phyloP scores from a whole-genome alignment of 2,797 vertebrate genomes.

The Neosilurus hyrtlii region DNA sequence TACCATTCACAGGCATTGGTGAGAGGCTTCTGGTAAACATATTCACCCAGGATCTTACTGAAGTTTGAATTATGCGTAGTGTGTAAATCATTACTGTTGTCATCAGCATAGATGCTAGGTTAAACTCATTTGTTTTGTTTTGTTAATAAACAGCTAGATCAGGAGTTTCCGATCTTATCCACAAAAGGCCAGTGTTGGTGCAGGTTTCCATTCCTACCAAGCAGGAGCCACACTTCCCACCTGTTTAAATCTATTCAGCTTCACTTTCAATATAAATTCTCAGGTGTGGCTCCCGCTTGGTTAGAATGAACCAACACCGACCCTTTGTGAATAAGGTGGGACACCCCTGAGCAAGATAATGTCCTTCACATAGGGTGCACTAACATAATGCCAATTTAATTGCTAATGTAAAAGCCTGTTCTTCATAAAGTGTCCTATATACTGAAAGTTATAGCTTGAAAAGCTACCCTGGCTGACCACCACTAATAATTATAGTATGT shows the following conservation, averaged over 20 bases:
- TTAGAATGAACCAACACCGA: too few species aligned
- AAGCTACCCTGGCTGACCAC: neutral
- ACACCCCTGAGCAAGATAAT: too few species aligned
- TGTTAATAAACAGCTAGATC: neutral
- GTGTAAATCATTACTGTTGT: neutral
- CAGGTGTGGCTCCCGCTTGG: too few species aligned
- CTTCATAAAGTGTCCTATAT: neutral
- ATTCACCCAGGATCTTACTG: neutral
- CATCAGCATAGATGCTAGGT: neutral
- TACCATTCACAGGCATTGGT: neutral
- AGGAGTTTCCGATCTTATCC: too few species aligned
- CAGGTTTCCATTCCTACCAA: too few species aligned
- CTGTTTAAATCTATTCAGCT: too few species aligned
- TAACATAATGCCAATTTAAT: neutral
- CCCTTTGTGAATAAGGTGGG: too few species aligned
- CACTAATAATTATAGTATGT: neutral
- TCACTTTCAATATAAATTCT: too few species aligned
- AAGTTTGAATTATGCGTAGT: too few species aligned
- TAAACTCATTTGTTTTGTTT: neutral
- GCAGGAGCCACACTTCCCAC: too few species aligned
- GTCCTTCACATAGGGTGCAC: too few species aligned
- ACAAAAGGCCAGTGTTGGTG: too few species aligned
- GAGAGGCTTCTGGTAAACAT: neutral
- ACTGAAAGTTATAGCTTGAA: neutral
- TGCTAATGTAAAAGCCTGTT: neutral